Base-by-base conservation (phyloP, 1,140 invertebrate genomes). In the Holotrichia oblita region DNA sequence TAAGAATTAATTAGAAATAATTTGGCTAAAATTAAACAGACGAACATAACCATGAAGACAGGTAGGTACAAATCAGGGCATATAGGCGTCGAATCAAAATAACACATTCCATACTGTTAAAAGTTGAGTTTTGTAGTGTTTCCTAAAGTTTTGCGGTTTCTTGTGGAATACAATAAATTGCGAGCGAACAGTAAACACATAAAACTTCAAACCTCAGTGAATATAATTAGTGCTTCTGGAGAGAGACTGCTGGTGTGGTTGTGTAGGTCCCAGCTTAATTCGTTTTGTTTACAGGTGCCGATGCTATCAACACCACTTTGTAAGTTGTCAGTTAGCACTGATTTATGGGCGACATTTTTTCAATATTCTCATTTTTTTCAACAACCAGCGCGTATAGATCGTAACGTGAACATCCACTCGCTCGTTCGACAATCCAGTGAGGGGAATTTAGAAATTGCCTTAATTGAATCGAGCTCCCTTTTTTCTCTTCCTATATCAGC, bases 211-310 rank as follows among this genome's bases (percentile, higher is more conserved):
- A 55, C 17, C 48, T 55, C 48, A 55, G 14, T 55, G 17, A 55
- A 17, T 17, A 55, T 55, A 55, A 55, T 55, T 55, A 55, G 48
- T 17, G 48, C 27, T 55, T n/a, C 48, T 55, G 14, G 48, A 14
- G 48, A 14, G 48, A 55, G 14, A 14, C 48, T 55, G 48, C 17
- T 55, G 6, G 48, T n/a, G 17, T 17, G 48, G 12, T 55, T 17
- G 48, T 55, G 48, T 17, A 55, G 17, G n/a, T 55, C 48, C 48
- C n/a, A 3, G 10, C 48, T 55, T 55, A 55, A 55, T 55, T 55
- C 48, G 48, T 55, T 55, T 55, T 55, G 48, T 55, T 55, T 55
- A 55, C 48, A 55, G 48, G 48, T 55, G 48, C 48, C 48, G 48
- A 55, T 55, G 48, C 48, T 55, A 55, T 55, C 48, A 55, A 17